Conservation (phyloP, 2,113 vertebrate species). For the Gobiocypris rarus region DNA sequence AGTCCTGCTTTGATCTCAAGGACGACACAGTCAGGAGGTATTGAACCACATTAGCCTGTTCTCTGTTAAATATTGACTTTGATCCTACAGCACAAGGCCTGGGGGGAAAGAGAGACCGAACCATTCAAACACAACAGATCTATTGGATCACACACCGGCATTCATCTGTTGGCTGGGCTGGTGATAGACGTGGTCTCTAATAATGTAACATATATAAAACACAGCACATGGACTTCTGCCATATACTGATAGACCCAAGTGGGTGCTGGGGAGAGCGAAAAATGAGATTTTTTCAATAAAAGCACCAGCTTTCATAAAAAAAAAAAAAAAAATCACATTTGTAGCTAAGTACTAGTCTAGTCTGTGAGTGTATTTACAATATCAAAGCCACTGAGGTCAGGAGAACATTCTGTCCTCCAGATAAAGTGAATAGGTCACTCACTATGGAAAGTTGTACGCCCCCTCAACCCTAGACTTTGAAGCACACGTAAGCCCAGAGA, state of each 20-base stretch:
- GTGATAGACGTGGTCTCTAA: conserved; percentile 3
- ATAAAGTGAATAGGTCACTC: conserved; percentile 2
- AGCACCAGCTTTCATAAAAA: background rate
- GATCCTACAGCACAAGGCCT: conserved; percentile 29
- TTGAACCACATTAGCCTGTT: conserved; percentile 31
- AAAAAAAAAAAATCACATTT: background rate
- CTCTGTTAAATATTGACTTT: conserved; percentile 42
- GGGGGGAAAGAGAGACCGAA: background rate
- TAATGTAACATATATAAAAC: conserved; percentile 26
- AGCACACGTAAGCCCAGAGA: background rate
- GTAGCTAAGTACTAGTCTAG: conserved; percentile 4
- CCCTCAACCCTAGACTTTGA: background rate
- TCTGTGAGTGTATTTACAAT: background rate
- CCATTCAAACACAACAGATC: conserved; percentile 8
- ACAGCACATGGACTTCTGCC: background rate
- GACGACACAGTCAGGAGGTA: conserved; percentile 12
- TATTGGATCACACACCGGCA: conserved; percentile 15
- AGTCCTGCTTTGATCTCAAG: conserved; percentile 29
- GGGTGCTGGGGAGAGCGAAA: background rate
- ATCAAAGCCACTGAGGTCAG: background rate
- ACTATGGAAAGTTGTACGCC: conserved; percentile 14
- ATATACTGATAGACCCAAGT: background rate
- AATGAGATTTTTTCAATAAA: background rate
- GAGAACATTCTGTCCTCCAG: background rate
- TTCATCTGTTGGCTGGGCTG: conserved; percentile 18